A percentile compares a stretch with the other conserved stretches of the same genome.
Conservation (phyloP, 2,888 invertebrate species). For the Erynnis tages region DNA sequence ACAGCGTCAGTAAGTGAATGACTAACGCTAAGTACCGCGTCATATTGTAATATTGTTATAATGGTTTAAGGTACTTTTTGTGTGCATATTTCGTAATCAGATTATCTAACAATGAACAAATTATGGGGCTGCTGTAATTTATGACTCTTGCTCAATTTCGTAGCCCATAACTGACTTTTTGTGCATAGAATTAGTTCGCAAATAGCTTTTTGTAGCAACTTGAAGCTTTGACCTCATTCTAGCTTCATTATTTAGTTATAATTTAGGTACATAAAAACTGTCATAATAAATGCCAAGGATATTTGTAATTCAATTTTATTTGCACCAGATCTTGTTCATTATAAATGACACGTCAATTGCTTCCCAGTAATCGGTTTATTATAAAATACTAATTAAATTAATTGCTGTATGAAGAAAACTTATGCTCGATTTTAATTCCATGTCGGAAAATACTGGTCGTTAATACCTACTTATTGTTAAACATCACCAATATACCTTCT, state of each 20-base stretch:
- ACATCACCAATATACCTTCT: too few relatives aligned
- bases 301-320: too few relatives aligned
- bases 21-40: background rate
- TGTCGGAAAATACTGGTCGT: too few relatives aligned
- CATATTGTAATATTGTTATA: slow-evolving; percentile 32
- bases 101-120: slow-evolving; percentile 47
- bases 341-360: too few relatives aligned
- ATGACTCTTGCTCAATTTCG: slow-evolving; percentile 18
- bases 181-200: slow-evolving; percentile 2
- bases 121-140: slow-evolving; percentile 31
- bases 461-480: too few relatives aligned
- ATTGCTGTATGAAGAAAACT: background rate
- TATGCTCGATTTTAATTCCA: too few relatives aligned
- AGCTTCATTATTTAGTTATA: background rate
- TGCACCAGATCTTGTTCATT: too few relatives aligned
- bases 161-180: slow-evolving; percentile 10
- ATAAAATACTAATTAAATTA: background rate
- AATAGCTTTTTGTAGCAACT: slow-evolving; percentile 2
- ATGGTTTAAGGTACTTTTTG: slow-evolving; percentile 45
- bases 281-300: too few relatives aligned
- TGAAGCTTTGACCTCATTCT: background rate
- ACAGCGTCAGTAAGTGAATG: slow-evolving; percentile 5
- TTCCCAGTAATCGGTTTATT: too few relatives aligned
- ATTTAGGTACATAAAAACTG: background rate
- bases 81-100: slow-evolving; percentile 41